phyloP scores from a whole-genome alignment of 1,140 invertebrate genomes.

The Eriosoma lanigerum region DNA sequence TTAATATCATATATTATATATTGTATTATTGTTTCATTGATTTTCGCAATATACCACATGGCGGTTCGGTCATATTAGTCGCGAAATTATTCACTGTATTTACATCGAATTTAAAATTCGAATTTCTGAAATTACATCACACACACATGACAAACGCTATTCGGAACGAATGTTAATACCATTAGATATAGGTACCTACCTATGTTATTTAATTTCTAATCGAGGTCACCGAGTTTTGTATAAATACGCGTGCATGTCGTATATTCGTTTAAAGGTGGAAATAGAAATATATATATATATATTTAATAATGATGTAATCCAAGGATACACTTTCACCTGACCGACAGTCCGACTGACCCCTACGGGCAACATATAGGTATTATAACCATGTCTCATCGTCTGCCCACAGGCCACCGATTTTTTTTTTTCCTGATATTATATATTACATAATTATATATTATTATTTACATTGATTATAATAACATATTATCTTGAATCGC shows the following conservation, averaged over 20 bases:
- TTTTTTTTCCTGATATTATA: neutral
- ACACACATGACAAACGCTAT: neutral
- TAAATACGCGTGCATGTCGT: too few relatives aligned
- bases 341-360: slow-evolving; percentile 42
- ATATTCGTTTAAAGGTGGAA: neutral
- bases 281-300: neutral
- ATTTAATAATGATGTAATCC: slow-evolving; percentile 38
- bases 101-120: neutral
- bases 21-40: neutral
- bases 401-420: slow-evolving; percentile 9
- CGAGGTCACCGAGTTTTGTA: slow-evolving; percentile 26
- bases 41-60: neutral
- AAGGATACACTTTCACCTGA: slow-evolving; percentile 47
- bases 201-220: neutral
- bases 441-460: slow-evolving; percentile 3
- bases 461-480: neutral
- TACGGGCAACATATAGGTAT: slow-evolving; percentile 9
- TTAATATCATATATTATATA: neutral
- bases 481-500: too few relatives aligned
- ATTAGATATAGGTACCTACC: too few relatives aligned
- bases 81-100: neutral
- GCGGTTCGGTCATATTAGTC: neutral
- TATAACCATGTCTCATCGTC: slow-evolving; percentile 40
- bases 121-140: slow-evolving; percentile 30
- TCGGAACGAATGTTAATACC: slow-evolving; percentile 4